Percentiles rank a stretch among this genome's conserved stretches.
Evolutionary conservation across 2,888 invertebrate species (phyloP).

Genomic region (Cheilosia scutellata): DNA sequence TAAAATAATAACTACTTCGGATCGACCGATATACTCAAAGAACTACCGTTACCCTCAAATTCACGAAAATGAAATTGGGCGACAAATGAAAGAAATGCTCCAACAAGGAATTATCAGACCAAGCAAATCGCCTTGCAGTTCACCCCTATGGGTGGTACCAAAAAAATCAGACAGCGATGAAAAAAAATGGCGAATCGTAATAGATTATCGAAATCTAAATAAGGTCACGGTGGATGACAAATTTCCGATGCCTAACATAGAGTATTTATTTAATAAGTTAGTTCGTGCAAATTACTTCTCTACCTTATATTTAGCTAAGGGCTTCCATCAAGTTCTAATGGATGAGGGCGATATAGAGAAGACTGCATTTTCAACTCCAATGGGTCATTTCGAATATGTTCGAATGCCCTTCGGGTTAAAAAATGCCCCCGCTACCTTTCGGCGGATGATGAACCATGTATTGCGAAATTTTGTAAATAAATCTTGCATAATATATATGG

Average conservation of each 20-base stretch:
- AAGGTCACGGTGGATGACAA: conserved; percentile 53
- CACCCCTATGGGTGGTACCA: neutral
- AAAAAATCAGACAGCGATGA: neutral
- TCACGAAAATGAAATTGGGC: neutral
- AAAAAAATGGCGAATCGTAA: conserved; percentile 6
- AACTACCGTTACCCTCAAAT: neutral
- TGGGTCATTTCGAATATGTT: neutral
- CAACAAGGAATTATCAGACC: neutral
- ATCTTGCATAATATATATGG: neutral
- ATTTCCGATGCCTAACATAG: conserved; percentile 21
- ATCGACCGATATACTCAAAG: neutral
- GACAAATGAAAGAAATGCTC: neutral
- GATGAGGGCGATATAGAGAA: neutral
- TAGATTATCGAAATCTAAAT: conserved; percentile 26
- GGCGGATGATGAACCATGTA: neutral
- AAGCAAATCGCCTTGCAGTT: neutral
- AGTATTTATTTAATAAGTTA: conserved; percentile 1
- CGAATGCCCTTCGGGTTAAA: neutral
- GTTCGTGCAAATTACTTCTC: conserved; percentile 52
- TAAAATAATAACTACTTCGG: conserved; percentile 9
- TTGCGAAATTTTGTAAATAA: neutral
- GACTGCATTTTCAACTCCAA: too few relatives aligned
- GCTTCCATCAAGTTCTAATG: conserved; percentile 4
- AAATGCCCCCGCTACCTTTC: conserved; percentile 5
- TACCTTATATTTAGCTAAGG: neutral